Evolutionary conservation across 2,888 invertebrate genomes (phyloP).

Genomic region (Drosophila austrosaltans): DNA sequence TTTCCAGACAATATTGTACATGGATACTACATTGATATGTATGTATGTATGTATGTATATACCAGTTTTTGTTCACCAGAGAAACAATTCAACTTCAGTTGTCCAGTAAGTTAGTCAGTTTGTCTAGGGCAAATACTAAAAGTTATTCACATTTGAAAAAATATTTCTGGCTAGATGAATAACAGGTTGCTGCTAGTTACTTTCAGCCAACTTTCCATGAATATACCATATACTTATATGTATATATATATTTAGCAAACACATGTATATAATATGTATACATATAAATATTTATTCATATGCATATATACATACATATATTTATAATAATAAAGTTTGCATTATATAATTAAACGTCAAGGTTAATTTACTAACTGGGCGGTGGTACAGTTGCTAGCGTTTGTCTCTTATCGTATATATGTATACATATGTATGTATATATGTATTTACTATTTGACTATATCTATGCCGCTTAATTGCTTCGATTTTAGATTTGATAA

Average conservation of each 20-base stretch:
- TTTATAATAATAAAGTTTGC: not conserved
- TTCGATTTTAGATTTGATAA: constrained; percentile 3
- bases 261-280: no score
- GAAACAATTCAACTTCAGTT: not conserved
- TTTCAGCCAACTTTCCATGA: constrained; percentile 3
- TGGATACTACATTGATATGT: no score
- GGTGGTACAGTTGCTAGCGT: constrained; percentile 8
- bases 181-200: not conserved
- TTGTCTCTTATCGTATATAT: constrained; percentile 12
- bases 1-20: no score
- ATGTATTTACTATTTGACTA: not conserved
- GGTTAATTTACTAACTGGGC: constrained; percentile 18
- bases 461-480: not conserved
- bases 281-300: no score
- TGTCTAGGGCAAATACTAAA: constrained; percentile 4
- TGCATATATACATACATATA: not conserved
- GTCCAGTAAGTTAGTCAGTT: not conserved
- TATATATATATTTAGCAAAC: no score
- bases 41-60: no score
- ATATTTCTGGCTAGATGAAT: constrained; percentile 3
- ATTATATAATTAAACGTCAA: constrained; percentile 18
- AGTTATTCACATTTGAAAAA: not conserved
- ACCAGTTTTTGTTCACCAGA: not conserved
- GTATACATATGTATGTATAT: not conserved
- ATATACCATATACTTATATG: not conserved